Evolutionary conservation across 2,888 invertebrate species (phyloP), one percentile per base, ranked within the genome.

Genomic region (Drosophila tripunctata): DNA sequence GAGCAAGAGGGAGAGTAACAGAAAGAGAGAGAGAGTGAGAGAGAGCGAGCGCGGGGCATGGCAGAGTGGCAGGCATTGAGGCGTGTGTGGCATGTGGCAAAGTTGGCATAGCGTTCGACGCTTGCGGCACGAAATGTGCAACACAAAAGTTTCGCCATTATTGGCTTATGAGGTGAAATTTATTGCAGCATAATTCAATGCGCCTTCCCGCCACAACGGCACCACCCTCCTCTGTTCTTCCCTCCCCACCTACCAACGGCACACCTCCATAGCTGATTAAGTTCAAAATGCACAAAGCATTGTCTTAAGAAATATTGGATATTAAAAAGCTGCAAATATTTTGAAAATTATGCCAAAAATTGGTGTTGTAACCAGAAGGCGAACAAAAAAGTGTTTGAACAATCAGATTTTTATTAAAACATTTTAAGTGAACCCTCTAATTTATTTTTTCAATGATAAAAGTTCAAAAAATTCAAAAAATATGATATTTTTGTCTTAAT

Each of bases 91-190:
- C 15, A 21, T 40, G 38, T 41, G 40, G 45, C 21, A 10, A 12
- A 7, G 12, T n/a, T 22, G 38, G 7, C 21, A 47, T 47, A 24
- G 33, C 58, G 45, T n/a, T 58, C 35, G 56, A 58, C 47, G 35
- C 7, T 56, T 60, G 55, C 21, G 57, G 50, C 67, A 72, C 63
- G 74, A 87, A 83, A 81, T 87, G 79, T 83, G 81, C 87, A 78
- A 73, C 70, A 84, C 86, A 87, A 84, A 82, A 87, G 74, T 87
- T 87, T 81, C 82, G 74, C 82, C 85, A 83, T 83, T 87, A 87
- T 87, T 87, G 83, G 87, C 87, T 87, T 73, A 85, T 77, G 79
- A 76, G 83, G 87, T 82, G 81, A 80, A 87, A 80, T 87, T 84
- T 81, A 84, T 82, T 81, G 85, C 87, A 87, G 81, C 78, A 84